Evolutionary conservation across 2,797 vertebrate species (phyloP), one percentile per base, ranked within the genome.

Genomic region (Yasuhikotakia modesta): DNA sequence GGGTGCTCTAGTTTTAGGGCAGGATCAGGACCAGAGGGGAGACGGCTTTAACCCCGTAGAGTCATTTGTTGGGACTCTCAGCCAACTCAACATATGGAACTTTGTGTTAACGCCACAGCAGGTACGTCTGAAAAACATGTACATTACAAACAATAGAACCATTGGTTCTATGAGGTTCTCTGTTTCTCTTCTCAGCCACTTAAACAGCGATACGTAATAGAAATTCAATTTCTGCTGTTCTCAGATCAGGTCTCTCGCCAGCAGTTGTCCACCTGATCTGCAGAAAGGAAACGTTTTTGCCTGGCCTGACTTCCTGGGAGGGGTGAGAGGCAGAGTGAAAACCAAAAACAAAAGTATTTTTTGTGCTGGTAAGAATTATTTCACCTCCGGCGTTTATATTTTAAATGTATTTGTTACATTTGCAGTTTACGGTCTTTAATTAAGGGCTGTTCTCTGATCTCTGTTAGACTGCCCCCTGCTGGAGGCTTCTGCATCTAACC

Each of bases 51-150:
- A 96, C 84, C 97, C 97, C 24, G 96, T 96, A 0, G 97, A 99
- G 87, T 99, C 97, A 71, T 99, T 99, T 71, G 96, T 99, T 35
- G 97, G 97, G 17, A 98, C 95, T 78, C 89, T 99, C 84, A 99
- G 97, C 90, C 97, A 98, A 57, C 95, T 99, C 75, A 97, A 98
- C 89, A 96, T 99, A 86, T 99, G 97, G 97, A 94, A 98, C 88
- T 90, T 92, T 21, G 95, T 95, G 76, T 94, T 98, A 58, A 93
- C 95, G 55, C 93, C 94, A 80, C 94, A 97, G 82, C 96, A 99
- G 94, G 97, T 98, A 85, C n/a, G n/a, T n/a, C n/a, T n/a, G n/a
- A n/a, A n/a, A n/a, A n/a, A n/a, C n/a, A n/a, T n/a, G n/a, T n/a
- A n/a, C n/a, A n/a, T n/a, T n/a, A n/a, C n/a, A n/a, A n/a, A n/a